Percentiles rank a stretch among this genome's conserved stretches.
These are phyloP conservation scores for Dexiosoma caninum DNA, from an alignment of 2,888 invertebrate species.

Conservation along the genomic window DNA sequence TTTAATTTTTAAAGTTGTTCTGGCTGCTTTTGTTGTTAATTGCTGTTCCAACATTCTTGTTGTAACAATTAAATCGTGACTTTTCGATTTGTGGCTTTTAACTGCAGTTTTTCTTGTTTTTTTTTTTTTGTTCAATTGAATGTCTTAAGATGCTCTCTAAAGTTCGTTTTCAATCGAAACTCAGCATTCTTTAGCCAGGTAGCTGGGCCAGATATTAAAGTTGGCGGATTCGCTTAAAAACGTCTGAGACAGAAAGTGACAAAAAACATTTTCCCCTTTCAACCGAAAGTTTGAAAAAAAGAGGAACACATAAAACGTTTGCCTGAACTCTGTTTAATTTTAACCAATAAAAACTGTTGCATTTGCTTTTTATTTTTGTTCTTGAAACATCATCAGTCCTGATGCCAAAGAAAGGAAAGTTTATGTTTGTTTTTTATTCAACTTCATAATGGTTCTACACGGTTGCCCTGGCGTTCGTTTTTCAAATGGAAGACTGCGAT, in stretches of 20 bases:
- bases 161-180: neutral
- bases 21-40: conserved; percentile 20
- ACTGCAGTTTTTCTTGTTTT: neutral
- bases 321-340: conserved; percentile 8
- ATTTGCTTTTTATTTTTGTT: conserved; percentile 1
- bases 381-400: neutral
- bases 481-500: conserved; percentile 36
- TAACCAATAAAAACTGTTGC: conserved; percentile 50
- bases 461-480: conserved; percentile 19
- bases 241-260: conserved; percentile 47
- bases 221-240: neutral
- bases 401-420: neutral
- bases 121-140: neutral
- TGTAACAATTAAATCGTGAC: conserved; percentile 62
- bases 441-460: conserved; percentile 46
- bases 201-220: no score
- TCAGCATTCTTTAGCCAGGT: neutral
- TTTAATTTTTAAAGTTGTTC: neutral
- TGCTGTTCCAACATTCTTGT: conserved; percentile 50
- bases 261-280: conserved; percentile 27
- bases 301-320: neutral
- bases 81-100: conserved; percentile 34
- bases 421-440: neutral
- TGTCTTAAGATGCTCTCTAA: neutral
- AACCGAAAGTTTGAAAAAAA: conserved; percentile 8